Conservation (phyloP, 2,797 vertebrate species). For the Enteromius afrohamiltoni region DNA sequence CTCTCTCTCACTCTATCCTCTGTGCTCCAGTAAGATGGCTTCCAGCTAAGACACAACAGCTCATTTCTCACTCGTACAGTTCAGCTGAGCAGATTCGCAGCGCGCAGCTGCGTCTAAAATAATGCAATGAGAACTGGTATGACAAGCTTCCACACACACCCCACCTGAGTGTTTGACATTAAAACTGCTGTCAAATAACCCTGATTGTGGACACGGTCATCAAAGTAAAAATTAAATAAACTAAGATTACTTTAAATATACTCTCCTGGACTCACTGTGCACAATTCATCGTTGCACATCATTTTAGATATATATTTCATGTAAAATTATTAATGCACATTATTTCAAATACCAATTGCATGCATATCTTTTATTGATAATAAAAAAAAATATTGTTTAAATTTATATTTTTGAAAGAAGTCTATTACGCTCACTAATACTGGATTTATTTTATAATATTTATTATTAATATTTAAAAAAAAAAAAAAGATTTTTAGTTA, state of each 20-base stretch:
- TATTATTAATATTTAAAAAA: not conserved
- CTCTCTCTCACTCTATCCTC: not conserved
- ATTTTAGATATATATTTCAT: not conserved
- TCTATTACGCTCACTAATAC: not conserved
- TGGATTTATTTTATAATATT: not conserved
- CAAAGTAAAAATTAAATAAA: not conserved
- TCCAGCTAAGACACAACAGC: slow-evolving; percentile 25
- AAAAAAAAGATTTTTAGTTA: not conserved
- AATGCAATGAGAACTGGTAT: not conserved
- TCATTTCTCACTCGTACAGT: slow-evolving; percentile 40
- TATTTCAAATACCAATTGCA: not conserved
- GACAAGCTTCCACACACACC: slow-evolving; percentile 6
- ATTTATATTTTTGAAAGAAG: not conserved
- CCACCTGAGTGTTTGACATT: not conserved
- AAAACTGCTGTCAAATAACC: not conserved
- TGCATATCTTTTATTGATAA: not conserved
- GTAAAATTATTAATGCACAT: not conserved
- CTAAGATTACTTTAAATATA: not conserved
- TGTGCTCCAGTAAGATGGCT: slow-evolving; percentile 37
- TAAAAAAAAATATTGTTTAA: too few relatives aligned
- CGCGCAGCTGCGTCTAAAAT: slow-evolving; percentile 16
- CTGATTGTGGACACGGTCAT: not conserved
- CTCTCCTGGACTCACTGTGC: not conserved
- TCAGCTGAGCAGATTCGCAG: slow-evolving; percentile 36
- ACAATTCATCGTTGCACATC: not conserved